These are phyloP conservation scores for Limonius californicus DNA, from an alignment of 1,140 invertebrate genomes.

Conservation along the genomic window DNA sequence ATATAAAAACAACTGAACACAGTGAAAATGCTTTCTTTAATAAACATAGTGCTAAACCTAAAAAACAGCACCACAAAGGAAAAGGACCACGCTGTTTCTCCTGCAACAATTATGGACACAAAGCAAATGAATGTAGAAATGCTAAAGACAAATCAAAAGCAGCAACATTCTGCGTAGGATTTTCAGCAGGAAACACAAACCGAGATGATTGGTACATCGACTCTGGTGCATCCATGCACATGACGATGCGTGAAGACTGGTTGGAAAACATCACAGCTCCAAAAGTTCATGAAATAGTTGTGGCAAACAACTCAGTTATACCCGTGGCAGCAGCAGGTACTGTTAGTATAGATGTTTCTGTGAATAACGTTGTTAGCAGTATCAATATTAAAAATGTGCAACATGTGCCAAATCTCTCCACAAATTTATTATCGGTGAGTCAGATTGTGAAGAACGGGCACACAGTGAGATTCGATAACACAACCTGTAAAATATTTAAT, in stretches of 20 bases:
- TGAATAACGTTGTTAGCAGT: background rate
- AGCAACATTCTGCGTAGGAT: background rate
- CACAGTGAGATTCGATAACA: too few relatives aligned
- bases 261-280: background rate
- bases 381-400: background rate
- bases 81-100: slow-evolving; percentile 30
- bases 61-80: background rate
- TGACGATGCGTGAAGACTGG: too few relatives aligned
- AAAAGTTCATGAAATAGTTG: background rate
- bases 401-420: background rate
- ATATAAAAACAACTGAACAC: slow-evolving; percentile 19
- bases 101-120: slow-evolving; percentile 35
- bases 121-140: too few relatives aligned
- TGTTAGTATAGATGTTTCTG: background rate
- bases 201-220: too few relatives aligned
- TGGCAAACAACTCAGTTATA: background rate
- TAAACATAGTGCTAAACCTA: too few relatives aligned
- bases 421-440: background rate
- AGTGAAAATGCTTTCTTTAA: too few relatives aligned
- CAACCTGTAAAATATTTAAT: too few relatives aligned
- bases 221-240: too few relatives aligned
- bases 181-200: slow-evolving; percentile 6
- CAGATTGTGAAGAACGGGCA: background rate
- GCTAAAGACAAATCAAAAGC: too few relatives aligned
- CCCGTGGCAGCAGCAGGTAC: background rate